Conservation (phyloP, 2,113 vertebrate genomes). For the Monarcha castaneiventris region DNA sequence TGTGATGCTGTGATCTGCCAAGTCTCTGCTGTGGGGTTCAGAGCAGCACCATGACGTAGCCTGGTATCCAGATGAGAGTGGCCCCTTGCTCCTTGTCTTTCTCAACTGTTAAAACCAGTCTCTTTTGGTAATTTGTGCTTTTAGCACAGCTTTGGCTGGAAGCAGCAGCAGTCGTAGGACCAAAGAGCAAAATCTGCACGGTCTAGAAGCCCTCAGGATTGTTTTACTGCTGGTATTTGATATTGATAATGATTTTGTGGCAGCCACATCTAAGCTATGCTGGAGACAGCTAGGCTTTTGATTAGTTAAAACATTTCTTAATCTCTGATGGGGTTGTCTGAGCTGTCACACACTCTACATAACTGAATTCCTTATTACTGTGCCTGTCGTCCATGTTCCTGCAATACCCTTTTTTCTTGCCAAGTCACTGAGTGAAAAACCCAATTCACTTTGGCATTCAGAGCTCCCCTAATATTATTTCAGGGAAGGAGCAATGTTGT, state of each 20-base stretch:
- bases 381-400: neutral
- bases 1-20: neutral
- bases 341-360: neutral
- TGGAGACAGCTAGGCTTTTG: neutral
- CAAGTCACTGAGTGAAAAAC: neutral
- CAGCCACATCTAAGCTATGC: neutral
- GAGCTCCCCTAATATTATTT: neutral
- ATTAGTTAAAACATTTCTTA: neutral
- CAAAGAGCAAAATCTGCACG: neutral
- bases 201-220: neutral
- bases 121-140: neutral
- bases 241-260: neutral
- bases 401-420: neutral
- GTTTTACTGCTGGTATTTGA: neutral
- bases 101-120: neutral
- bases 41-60: neutral
- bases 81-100: neutral
- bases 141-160: neutral
- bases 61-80: neutral
- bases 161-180: neutral
- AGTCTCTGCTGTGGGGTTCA: neutral
- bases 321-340: neutral
- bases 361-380: neutral
- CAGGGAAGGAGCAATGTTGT: neutral
- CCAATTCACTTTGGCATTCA: neutral